Evolutionary conservation across 2,888 invertebrate genomes (phyloP).

Genomic region (Cephus nigrinus): DNA sequence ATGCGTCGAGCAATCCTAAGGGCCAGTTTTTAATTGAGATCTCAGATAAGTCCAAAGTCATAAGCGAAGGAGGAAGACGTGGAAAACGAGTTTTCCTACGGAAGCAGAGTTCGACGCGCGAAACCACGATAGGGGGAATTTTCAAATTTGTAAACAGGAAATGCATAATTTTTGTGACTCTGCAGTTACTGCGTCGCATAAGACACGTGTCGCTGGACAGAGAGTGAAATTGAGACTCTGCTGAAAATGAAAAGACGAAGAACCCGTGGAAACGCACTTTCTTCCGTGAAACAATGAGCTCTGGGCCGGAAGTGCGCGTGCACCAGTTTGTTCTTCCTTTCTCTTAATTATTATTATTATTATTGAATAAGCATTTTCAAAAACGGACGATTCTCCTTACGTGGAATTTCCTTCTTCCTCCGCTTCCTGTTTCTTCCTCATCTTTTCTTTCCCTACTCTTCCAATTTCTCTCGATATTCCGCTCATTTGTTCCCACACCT

Average conservation of each 20-base stretch:
- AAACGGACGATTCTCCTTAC: background rate
- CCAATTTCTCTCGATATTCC: background rate
- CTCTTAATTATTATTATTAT: background rate
- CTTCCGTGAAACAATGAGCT: too few relatives aligned
- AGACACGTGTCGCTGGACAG: too few relatives aligned
- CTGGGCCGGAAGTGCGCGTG: background rate
- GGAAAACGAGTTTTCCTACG: too few relatives aligned
- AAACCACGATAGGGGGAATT: too few relatives aligned
- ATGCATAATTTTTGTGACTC: too few relatives aligned
- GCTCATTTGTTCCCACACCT: too few relatives aligned
- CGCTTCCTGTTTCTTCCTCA: background rate
- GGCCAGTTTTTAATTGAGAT: conserved; percentile 47
- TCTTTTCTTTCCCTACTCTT: background rate
- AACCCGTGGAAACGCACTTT: too few relatives aligned
- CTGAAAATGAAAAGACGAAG: too few relatives aligned
- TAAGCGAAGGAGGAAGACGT: conserved; percentile 1
- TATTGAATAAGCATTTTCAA: background rate
- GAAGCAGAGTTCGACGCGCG: too few relatives aligned
- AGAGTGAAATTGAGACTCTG: too few relatives aligned
- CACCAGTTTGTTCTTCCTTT: background rate
- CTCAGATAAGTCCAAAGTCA: conserved; percentile 47
- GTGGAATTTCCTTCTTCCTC: background rate
- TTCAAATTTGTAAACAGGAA: too few relatives aligned
- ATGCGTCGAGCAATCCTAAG: conserved; percentile 30
- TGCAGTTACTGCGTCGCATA: background rate